Percentiles rank a stretch among this genome's conserved stretches.
These are phyloP conservation scores for Pegea sp. DNA, from an alignment of 23 tunicate genomes.

Conservation along the genomic window DNA sequence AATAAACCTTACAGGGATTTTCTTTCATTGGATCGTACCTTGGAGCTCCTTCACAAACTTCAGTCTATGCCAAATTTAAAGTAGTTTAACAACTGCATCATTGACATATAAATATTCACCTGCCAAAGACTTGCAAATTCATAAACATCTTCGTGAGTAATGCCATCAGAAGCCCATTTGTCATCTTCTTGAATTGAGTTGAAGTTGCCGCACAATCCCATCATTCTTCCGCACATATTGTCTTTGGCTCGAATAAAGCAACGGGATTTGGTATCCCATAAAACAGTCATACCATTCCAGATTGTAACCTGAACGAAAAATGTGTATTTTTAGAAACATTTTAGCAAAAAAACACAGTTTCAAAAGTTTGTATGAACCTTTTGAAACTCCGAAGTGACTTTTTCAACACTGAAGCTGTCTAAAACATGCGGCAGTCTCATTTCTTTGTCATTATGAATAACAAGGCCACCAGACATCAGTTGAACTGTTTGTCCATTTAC, in stretches of 20 bases:
- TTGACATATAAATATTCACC: constrained; percentile 14
- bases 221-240: constrained; percentile 72
- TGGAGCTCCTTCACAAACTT: constrained; percentile 72
- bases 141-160: constrained; percentile 89
- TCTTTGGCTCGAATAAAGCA: constrained; percentile 74
- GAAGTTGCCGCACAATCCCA: constrained; percentile 98
- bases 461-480: constrained; percentile 84
- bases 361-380: constrained; percentile 19
- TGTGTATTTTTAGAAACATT: not conserved
- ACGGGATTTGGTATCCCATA: constrained; percentile 84
- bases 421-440: constrained; percentile 52
- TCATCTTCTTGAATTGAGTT: constrained; percentile 86
- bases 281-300: constrained; percentile 93
- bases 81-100: not conserved
- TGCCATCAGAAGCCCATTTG: constrained; percentile 95
- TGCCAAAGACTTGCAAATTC: constrained; percentile 96
- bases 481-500: constrained; percentile 61
- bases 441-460: constrained; percentile 39
- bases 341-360: not conserved
- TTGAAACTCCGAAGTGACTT: constrained; percentile 70
- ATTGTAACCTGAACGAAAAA: constrained; percentile 52
- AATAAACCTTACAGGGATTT: constrained; percentile 67
- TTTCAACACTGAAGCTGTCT: constrained; percentile 79
- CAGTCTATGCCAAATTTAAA: constrained; percentile 4
- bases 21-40: constrained; percentile 56